Evolutionary conservation across 2,888 invertebrate genomes (phyloP), one percentile per base, ranked within the genome.

Genomic region (Nomada lathburiana): DNA sequence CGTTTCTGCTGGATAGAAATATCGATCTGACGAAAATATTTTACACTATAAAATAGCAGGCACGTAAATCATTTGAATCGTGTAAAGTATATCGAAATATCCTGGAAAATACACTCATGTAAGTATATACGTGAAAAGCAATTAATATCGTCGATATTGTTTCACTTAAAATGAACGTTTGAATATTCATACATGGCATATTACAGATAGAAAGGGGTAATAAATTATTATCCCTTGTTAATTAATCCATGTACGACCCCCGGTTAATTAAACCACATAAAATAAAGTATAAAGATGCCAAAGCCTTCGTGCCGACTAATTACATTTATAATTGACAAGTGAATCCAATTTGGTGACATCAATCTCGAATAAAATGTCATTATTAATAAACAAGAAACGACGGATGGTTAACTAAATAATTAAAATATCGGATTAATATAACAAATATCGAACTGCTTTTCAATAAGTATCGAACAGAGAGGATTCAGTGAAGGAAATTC

Each of bases 201-300:
- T 16, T 1, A 20, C n/a, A 2, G 10, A 18, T 16, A 20, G 18
- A 42, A 11, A 52, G n/a, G 2, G 9, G 59, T 47, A 65, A 77
- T 70, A 64, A 70, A 76, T 79, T 69, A 76, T 76, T 76, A 70
- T 47, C 65, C n/a, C 29, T n/a, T 0, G 44, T 18, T 77, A 80
- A 80, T 80, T 70, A 77, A 77, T 65, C 70, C 13, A 16, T 18
- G 10, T 26, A 55, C 16, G 55, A 42, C 7, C 50, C 18, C 10
- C 47, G 11, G 29, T 76, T 76, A 79, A 79, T 79, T 64, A 70
- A 64, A 47, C 52, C 23, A 23, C 59, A 23, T 29, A 16, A 50
- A 50, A 76, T 29, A 55, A 18, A 13, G 63, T 50, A 53, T 70
- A 76, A 79, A 70, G 47, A 57, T 52, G 29, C 3, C 11, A 44